Evolutionary conservation across 2,113 vertebrate genomes (phyloP).

Genomic region (Trochalopteron elliotii): DNA sequence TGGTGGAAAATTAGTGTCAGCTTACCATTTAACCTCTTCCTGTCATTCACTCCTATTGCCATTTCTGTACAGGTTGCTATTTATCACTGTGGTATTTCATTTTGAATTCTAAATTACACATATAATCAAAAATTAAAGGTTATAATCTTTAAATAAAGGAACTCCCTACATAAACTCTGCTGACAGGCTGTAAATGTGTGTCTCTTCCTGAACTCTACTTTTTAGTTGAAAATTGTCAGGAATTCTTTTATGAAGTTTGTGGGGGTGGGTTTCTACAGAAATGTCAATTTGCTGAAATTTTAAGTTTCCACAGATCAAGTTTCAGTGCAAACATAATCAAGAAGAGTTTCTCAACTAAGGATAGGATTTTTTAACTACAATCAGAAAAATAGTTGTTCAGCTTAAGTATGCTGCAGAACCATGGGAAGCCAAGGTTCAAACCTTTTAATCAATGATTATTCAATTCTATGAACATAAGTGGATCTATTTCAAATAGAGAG

Average conservation of each 20-base stretch:
- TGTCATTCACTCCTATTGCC: conserved; percentile 17
- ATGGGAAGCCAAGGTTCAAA: neutral
- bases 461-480: neutral
- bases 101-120: conserved; percentile 10
- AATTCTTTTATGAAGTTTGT: neutral
- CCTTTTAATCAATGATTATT: neutral
- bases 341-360: neutral
- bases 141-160: conserved; percentile 6
- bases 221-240: neutral
- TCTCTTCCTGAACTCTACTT: neutral
- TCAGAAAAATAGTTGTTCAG: neutral
- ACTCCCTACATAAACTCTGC: neutral
- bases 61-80: conserved; percentile 15
- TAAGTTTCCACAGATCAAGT: neutral
- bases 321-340: neutral
- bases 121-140: conserved; percentile 10
- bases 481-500: neutral
- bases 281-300: neutral
- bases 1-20: conserved; percentile 12
- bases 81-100: conserved; percentile 49
- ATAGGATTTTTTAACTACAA: neutral
- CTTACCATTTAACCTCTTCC: conserved; percentile 24
- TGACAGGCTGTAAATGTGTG: neutral
- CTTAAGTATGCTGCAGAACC: neutral
- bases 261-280: neutral